Percentiles rank a stretch among this genome's conserved stretches.
Conservation (phyloP, 2,888 invertebrate genomes). For the Callimorpha dominula region DNA sequence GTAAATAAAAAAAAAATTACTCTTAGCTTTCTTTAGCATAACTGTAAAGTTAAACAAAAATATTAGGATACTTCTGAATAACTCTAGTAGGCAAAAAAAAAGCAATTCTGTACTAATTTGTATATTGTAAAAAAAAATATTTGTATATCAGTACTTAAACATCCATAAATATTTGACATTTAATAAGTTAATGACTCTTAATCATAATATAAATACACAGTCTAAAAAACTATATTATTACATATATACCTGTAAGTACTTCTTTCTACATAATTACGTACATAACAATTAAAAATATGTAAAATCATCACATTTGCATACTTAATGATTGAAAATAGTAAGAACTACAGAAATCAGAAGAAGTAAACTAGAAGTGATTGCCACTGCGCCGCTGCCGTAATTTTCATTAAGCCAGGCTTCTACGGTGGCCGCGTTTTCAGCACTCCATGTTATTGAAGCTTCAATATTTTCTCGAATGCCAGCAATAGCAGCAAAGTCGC, state of each 20-base stretch:
- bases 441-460: conserved; percentile 75
- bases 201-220: neutral
- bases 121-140: too few species aligned
- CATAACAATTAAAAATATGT: neutral
- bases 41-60: too few species aligned
- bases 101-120: too few species aligned
- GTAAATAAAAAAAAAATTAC: too few species aligned
- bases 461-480: conserved; percentile 76
- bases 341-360: conserved; percentile 63
- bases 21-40: too few species aligned
- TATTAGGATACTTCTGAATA: too few species aligned
- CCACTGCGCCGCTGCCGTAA: conserved; percentile 58
- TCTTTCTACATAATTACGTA: neutral
- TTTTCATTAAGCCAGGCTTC: conserved; percentile 68
- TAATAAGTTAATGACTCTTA: neutral
- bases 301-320: neutral
- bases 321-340: conserved; percentile 58
- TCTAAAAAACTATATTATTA: too few species aligned
- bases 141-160: too few species aligned
- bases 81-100: too few species aligned
- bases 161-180: neutral
- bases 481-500: conserved; percentile 68
- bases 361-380: conserved; percentile 63
- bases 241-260: too few species aligned
- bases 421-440: conserved; percentile 61